Evolutionary conservation across 2,797 vertebrate species (phyloP), one percentile per base, ranked within the genome.

Genomic region (Enteromius paludinosus): DNA sequence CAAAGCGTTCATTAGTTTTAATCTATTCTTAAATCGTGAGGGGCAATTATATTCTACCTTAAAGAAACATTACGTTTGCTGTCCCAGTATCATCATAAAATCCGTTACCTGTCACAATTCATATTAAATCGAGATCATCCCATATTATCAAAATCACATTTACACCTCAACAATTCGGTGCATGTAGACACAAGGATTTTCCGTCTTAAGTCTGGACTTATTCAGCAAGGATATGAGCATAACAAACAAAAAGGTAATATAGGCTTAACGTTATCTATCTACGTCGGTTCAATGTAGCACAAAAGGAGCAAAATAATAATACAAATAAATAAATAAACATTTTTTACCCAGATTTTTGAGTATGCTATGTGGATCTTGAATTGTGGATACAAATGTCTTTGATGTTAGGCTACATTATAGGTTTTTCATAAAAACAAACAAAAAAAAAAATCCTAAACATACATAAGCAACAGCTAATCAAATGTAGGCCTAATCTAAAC

Each of bases 71-170:
- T 33, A 78, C n/a, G 30, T 3, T 2, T 2, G 14, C 33, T 61
- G n/a, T 11, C 6, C 30, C n/a, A 75, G 59, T 23, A 54, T 73
- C 6, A 7, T 23, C 71, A 73, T 59, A 41, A 74, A n/a, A n/a
- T n/a, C 3, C n/a, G 47, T 52, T 28, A 23, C n/a, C 70, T 52
- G 28, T 52, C 70, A 35, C 5, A 35, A 54, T 54, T 52, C 45
- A 72, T 52, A 72, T 72, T 30, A 71, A 30, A 71, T 17, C 25
- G 25, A 71, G 4, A 20, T 62, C 28, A 30, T 62, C 61, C 30
- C 28, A 62, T 17, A 8, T 62, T 62, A 62, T 62, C 61, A 62
- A 62, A 62, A 62, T 62, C 28, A 62, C 61, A 62, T 62, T 28
- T 61, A 61, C 59, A 62, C 14, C 25, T 30, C 25, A 25, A 28